These are phyloP conservation scores for Synergus itoensis DNA, from an alignment of 2,888 invertebrate species.

Conservation along the genomic window DNA sequence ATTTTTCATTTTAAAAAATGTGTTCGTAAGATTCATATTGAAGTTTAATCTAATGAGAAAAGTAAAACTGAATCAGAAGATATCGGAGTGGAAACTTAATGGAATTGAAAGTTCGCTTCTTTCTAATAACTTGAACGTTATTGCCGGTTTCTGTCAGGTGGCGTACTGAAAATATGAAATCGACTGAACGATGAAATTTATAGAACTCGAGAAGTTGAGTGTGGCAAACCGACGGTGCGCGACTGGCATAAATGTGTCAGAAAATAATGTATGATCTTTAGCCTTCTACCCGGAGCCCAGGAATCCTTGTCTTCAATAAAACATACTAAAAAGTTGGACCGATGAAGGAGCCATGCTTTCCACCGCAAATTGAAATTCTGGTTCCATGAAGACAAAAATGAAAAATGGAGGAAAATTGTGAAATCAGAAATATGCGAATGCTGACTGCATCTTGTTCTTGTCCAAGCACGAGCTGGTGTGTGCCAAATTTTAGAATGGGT, in stretches of 20 bases:
- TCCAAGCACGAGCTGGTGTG: background rate
- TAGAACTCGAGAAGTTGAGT: conserved; percentile 66
- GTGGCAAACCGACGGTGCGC: conserved; percentile 64
- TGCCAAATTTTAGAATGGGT: conserved; percentile 32
- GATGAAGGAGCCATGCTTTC: conserved; percentile 45
- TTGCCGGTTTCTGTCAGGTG: conserved; percentile 49
- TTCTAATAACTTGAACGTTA: conserved; percentile 39
- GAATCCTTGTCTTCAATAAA: conserved; percentile 54
- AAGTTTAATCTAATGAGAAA: background rate
- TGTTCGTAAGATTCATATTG: background rate
- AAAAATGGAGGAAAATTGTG: conserved; percentile 29
- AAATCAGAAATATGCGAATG: conserved; percentile 23
- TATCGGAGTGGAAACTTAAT: background rate
- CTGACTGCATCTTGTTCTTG: conserved; percentile 18
- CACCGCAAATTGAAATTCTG: conserved; percentile 42
- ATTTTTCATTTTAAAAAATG: background rate
- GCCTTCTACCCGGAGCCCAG: conserved; percentile 52
- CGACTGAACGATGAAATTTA: conserved; percentile 60
- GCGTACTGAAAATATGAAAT: conserved; percentile 45
- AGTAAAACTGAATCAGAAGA: background rate
- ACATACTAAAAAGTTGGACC: conserved; percentile 49
- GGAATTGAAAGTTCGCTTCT: background rate
- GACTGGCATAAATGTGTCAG: conserved; percentile 67
- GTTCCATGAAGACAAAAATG: conserved; percentile 17
- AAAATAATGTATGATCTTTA: conserved; percentile 62